Evolutionary conservation across 2,113 vertebrate genomes (phyloP).

Genomic region (Callocephalon fimbriatum): DNA sequence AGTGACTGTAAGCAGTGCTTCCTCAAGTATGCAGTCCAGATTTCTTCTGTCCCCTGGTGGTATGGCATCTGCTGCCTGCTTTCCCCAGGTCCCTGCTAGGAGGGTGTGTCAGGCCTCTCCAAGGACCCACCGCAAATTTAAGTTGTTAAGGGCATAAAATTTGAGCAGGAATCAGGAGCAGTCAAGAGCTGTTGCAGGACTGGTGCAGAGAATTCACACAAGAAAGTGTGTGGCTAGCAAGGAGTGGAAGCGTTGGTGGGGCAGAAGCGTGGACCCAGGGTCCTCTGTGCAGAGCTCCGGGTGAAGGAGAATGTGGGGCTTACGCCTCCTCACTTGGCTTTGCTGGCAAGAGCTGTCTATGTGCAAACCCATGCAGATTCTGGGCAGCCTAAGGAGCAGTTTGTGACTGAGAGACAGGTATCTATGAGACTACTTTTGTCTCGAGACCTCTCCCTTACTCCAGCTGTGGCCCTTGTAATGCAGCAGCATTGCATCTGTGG

Average conservation of each 20-base stretch:
- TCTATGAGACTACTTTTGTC: background rate
- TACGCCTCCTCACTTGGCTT: background rate
- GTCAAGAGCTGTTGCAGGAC: background rate
- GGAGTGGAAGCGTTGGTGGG: accelerated
- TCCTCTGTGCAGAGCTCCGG: background rate
- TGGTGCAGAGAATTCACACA: background rate
- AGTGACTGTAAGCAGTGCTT: background rate
- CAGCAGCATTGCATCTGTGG: background rate
- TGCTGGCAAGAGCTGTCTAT: background rate
- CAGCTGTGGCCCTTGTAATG: background rate
- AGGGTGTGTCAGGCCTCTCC: background rate
- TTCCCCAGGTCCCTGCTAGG: background rate
- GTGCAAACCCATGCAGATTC: background rate
- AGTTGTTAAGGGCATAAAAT: background rate
- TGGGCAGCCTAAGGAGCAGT: background rate
- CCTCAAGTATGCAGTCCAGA: background rate
- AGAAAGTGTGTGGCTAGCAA: background rate
- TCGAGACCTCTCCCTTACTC: background rate
- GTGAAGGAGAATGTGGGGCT: accelerated
- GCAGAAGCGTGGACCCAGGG: background rate
- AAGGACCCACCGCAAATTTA: background rate
- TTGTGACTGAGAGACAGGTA: background rate
- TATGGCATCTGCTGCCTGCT: background rate
- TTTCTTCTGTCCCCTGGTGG: background rate
- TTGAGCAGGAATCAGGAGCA: background rate